These are phyloP conservation scores for Pseudomugil gertrudae DNA, from an alignment of 2,797 vertebrate species.

Conservation along the genomic window DNA sequence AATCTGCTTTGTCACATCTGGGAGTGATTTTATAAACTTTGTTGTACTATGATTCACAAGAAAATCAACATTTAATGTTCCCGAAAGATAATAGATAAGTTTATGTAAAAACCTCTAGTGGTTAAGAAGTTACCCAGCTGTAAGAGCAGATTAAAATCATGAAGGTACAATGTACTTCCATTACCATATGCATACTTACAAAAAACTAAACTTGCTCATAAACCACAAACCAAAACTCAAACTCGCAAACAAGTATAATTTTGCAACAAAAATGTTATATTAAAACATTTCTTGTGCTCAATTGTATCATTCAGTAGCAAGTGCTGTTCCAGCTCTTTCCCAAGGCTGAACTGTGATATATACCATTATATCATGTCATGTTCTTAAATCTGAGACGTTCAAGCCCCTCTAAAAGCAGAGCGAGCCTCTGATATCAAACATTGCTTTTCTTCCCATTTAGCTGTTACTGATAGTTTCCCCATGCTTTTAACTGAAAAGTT, in stretches of 20 bases:
- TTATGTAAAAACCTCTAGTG: not conserved
- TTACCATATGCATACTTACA: not conserved
- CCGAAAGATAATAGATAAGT: not conserved
- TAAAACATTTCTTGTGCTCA: not conserved
- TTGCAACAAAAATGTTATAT: not conserved
- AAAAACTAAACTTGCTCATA: too few relatives aligned
- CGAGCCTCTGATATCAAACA: not conserved
- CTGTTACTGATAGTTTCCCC: not conserved
- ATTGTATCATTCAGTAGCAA: not conserved
- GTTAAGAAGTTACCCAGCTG: not conserved
- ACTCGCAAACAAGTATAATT: not conserved
- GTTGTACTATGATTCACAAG: not conserved
- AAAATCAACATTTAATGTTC: not conserved
- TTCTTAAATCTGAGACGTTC: not conserved
- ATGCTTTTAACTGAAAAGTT: not conserved
- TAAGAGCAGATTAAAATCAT: not conserved
- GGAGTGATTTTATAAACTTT: not conserved
- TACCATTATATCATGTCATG: not conserved
- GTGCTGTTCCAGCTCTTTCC: not conserved
- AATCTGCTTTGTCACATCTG: slow-evolving; percentile 1
- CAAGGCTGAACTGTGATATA: not conserved
- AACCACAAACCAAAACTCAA: too few relatives aligned
- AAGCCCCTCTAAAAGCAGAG: not conserved
- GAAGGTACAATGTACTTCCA: not conserved
- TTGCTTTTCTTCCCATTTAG: not conserved